These are phyloP conservation scores for Cephalopachus bancanus DNA, from an alignment of 2,797 vertebrate genomes.

Conservation along the genomic window DNA sequence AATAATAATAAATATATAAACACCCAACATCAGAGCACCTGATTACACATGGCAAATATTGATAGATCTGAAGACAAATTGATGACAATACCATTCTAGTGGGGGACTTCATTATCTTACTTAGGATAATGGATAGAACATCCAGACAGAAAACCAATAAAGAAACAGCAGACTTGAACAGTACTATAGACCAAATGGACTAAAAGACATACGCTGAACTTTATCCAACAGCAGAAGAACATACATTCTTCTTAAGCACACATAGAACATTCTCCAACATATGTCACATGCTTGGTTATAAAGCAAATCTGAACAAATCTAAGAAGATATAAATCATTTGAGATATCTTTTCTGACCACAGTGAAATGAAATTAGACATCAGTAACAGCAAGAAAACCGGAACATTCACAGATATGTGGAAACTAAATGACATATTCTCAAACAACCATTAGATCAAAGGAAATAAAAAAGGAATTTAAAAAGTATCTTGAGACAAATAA, in stretches of 20 bases:
- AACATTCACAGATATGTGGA: not conserved
- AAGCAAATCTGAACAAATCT: not conserved
- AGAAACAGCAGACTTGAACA: not conserved
- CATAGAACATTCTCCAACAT: not conserved
- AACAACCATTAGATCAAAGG: not conserved
- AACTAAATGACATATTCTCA: not conserved
- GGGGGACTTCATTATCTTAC: not conserved
- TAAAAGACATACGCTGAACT: not conserved
- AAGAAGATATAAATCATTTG: not conserved
- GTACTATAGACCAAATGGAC: not conserved
- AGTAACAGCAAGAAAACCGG: not conserved
- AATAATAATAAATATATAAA: not conserved
- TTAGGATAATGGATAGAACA: not conserved
- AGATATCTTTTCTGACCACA: not conserved
- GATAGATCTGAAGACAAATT: not conserved
- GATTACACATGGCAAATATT: not conserved
- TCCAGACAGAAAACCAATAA: not conserved
- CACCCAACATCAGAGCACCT: not conserved
- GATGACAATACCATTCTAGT: not conserved
- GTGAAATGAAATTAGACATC: not conserved
- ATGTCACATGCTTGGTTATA: not conserved
- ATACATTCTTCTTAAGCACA: not conserved
- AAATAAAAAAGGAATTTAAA: not conserved
- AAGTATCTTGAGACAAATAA: not conserved
- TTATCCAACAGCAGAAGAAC: not conserved